Evolutionary conservation across 2,888 invertebrate genomes (phyloP).

Genomic region (Ennomos erosarius): DNA sequence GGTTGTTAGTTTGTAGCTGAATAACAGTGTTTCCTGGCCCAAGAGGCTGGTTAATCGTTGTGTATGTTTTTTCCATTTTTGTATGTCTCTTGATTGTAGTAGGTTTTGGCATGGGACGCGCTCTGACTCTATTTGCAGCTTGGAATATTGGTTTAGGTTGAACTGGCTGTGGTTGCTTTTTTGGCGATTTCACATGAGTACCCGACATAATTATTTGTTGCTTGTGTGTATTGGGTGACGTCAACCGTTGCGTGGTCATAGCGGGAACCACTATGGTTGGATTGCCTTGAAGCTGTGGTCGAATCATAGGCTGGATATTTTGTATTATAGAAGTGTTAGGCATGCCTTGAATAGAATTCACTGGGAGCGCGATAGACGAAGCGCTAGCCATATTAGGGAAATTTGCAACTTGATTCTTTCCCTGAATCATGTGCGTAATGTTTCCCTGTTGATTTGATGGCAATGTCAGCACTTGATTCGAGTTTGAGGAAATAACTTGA

Average conservation of each 20-base stretch:
- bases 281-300: slow-evolving; percentile 78
- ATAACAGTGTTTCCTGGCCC: slow-evolving; percentile 82
- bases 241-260: slow-evolving; percentile 75
- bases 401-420: slow-evolving; percentile 76
- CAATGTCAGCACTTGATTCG: slow-evolving; percentile 79
- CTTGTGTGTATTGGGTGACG: slow-evolving; percentile 77
- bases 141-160: slow-evolving; percentile 82
- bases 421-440: slow-evolving; percentile 71
- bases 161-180: slow-evolving; percentile 75
- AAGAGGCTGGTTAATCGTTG: slow-evolving; percentile 78
- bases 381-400: slow-evolving; percentile 82
- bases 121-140: slow-evolving; percentile 72
- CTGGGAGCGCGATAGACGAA: slow-evolving; percentile 78
- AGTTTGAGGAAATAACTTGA: slow-evolving; percentile 82
- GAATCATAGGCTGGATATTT: slow-evolving; percentile 81
- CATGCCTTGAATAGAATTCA: slow-evolving; percentile 81
- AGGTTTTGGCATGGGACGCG: slow-evolving; percentile 78
- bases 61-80: slow-evolving; percentile 78
- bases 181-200: slow-evolving; percentile 76
- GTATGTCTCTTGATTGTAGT: slow-evolving; percentile 78
- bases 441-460: slow-evolving; percentile 74
- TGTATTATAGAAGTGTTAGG: slow-evolving; percentile 76
- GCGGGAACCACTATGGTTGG: slow-evolving; percentile 79
- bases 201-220: slow-evolving; percentile 77
- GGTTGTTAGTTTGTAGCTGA: slow-evolving; percentile 84